Evolutionary conservation across 2,797 vertebrate genomes (phyloP).

Genomic region (Centroberyx gerrardi): DNA sequence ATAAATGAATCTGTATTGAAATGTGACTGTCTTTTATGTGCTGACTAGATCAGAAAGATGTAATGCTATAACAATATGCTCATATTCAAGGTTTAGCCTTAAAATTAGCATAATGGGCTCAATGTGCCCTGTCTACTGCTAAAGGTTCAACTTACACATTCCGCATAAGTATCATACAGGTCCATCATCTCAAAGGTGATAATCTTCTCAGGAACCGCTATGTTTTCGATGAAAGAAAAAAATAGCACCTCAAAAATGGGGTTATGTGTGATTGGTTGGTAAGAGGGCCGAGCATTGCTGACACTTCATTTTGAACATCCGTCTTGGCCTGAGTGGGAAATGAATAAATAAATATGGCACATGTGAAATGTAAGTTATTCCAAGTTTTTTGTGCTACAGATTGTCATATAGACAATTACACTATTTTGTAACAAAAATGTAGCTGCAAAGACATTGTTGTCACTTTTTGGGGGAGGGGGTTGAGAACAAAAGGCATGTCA

Average conservation of each 20-base stretch:
- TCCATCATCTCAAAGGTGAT: constrained; percentile 33
- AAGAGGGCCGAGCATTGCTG: constrained; percentile 14
- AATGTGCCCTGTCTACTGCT: background rate
- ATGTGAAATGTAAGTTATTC: no score
- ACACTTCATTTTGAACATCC: background rate
- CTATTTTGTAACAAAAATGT: no score
- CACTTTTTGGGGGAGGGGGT: no score
- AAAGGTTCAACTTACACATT: constrained; percentile 45
- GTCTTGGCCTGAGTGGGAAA: no score
- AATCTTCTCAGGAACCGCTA: background rate
- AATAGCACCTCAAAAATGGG: constrained; percentile 9
- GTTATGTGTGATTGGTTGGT: constrained; percentile 51
- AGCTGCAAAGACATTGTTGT: no score
- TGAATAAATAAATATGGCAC: no score
- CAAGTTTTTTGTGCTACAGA: no score
- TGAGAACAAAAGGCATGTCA: no score
- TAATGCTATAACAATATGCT: background rate
- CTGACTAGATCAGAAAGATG: background rate
- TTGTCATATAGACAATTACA: no score
- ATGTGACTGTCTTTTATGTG: no score
- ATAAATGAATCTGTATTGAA: no score
- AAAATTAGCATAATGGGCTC: fast-evolving
- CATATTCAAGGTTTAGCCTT: background rate
- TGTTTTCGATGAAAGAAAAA: background rate
- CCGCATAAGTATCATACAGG: constrained; percentile 24